Percentiles rank a stretch among this genome's conserved stretches.
Evolutionary conservation across 2,113 vertebrate genomes (phyloP).

Genomic region (Acrocephalus arundinaceus): DNA sequence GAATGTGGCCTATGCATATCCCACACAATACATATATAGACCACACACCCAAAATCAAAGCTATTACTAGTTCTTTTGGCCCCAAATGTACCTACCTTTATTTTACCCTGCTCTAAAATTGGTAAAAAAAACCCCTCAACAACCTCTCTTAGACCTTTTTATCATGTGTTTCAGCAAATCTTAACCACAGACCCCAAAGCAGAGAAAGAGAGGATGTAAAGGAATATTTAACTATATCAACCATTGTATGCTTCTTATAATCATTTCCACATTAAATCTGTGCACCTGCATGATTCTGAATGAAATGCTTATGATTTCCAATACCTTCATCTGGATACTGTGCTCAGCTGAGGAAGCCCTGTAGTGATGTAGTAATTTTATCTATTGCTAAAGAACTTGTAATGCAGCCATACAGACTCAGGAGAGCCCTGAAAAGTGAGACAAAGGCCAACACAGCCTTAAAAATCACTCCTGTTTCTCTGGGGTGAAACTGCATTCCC

Average conservation of each 20-base stretch:
- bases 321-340: not conserved
- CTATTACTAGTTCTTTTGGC: not conserved
- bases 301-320: not conserved
- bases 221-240: not conserved
- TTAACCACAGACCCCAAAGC: not conserved
- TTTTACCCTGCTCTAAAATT: not conserved
- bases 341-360: not conserved
- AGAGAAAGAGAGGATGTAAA: not conserved
- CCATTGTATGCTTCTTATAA: not conserved
- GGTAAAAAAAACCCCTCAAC: not conserved
- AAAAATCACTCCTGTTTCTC: not conserved
- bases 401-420: not conserved
- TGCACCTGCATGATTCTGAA: not conserved
- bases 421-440: not conserved
- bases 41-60: not conserved
- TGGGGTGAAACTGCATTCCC: not conserved
- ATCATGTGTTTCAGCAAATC: not conserved
- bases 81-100: not conserved
- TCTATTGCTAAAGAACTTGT: not conserved
- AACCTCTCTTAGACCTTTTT: not conserved
- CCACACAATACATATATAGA: not conserved
- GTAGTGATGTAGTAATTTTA: not conserved
- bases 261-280: not conserved
- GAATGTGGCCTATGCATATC: not conserved
- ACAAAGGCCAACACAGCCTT: not conserved